phyloP scores from a whole-genome alignment of 2,113 vertebrate genomes.

The Sturnira hondurensis region DNA sequence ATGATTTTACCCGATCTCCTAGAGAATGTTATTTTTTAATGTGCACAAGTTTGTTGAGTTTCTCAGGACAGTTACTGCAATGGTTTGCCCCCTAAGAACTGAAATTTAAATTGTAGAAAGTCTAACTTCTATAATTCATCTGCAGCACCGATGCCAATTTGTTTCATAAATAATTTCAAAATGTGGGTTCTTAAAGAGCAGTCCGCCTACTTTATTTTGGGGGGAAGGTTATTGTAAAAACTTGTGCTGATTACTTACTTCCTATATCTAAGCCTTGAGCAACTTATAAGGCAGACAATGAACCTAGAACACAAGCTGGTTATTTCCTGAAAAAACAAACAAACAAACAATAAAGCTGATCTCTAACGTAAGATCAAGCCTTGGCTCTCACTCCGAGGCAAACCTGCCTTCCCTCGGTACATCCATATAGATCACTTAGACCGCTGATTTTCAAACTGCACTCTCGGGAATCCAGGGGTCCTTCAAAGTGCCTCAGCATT shows the following conservation, averaged over 20 bases:
- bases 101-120: neutral
- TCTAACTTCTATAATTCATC: neutral
- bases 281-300: neutral
- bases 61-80: neutral
- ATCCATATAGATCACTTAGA: neutral
- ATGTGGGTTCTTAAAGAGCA: neutral
- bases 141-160: neutral
- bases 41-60: neutral
- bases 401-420: neutral
- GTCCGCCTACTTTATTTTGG: neutral
- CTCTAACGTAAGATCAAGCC: neutral
- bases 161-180: neutral
- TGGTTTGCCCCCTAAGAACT: neutral
- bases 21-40: neutral
- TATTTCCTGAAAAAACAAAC: neutral
- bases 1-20: neutral
- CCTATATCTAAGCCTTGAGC: neutral
- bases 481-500: neutral
- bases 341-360: neutral
- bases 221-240: neutral
- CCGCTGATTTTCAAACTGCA: neutral
- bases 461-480: neutral
- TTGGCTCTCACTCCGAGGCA: neutral
- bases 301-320: neutral
- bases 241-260: neutral